phyloP scores from a whole-genome alignment of 2,888 invertebrate species.

The Lepeophtheirus nordmannii region DNA sequence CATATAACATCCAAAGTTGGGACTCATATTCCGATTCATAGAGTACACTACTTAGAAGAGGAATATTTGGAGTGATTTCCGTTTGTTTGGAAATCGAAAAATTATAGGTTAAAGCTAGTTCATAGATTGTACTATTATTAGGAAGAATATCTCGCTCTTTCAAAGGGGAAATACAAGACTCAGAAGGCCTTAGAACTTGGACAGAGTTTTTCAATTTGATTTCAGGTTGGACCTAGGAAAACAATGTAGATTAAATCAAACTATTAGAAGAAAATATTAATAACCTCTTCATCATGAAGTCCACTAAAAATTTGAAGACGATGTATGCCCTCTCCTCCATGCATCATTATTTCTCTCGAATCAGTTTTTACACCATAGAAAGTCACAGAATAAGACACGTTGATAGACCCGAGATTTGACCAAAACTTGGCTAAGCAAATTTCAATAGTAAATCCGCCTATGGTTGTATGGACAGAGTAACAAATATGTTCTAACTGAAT shows the following conservation, averaged over 20 bases:
- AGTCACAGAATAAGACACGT: constrained; percentile 54
- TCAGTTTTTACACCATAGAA: constrained; percentile 54
- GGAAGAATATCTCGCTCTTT: constrained; percentile 69
- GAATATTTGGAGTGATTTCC: constrained; percentile 58
- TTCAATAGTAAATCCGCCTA: constrained; percentile 27
- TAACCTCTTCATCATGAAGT: constrained; percentile 53
- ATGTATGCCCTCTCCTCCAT: constrained; percentile 57
- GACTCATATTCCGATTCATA: constrained; percentile 94
- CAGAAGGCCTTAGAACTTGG: constrained; percentile 53
- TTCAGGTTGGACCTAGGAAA: constrained; percentile 44
- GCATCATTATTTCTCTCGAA: constrained; percentile 46
- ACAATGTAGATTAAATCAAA: neutral
- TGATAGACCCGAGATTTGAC: constrained; percentile 59
- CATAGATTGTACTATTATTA: constrained; percentile 73
- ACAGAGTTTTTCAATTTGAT: constrained; percentile 56
- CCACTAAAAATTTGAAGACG: constrained; percentile 50
- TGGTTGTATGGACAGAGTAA: neutral
- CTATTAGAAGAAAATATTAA: too few relatives aligned
- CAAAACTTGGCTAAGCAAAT: constrained; percentile 29
- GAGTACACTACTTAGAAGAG: constrained; percentile 64
- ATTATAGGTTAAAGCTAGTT: constrained; percentile 68
- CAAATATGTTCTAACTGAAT: neutral
- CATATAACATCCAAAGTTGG: constrained; percentile 91
- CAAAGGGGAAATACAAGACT: constrained; percentile 61
- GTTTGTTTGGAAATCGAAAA: constrained; percentile 64